Evolutionary conservation across 2,113 vertebrate species (phyloP).

Genomic region (Gnathonemus echidnorhynchus): DNA sequence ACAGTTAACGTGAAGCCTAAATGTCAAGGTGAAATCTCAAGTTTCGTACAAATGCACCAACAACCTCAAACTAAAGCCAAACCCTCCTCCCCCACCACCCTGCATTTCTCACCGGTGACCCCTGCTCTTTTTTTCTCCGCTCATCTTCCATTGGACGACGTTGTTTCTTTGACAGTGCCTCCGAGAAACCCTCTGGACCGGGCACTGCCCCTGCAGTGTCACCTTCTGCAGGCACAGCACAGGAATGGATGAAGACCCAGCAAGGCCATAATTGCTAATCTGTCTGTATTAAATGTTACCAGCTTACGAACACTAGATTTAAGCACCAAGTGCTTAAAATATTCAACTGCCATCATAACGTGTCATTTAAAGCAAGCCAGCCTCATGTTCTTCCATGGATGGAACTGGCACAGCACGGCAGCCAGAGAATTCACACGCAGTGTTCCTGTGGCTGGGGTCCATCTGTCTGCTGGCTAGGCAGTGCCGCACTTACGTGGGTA

Average conservation of each 20-base stretch:
- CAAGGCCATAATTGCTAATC: background rate
- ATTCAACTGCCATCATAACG: background rate
- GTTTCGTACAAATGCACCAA: background rate
- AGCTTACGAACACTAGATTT: background rate
- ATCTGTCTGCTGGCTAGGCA: background rate
- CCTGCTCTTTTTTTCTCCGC: conserved; percentile 86
- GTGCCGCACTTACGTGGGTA: conserved; percentile 78
- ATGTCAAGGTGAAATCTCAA: background rate
- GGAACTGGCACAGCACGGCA: background rate
- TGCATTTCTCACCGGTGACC: conserved; percentile 56
- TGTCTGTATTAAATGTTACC: background rate
- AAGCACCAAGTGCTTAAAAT: background rate
- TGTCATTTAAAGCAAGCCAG: background rate
- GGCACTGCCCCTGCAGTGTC: conserved; percentile 57
- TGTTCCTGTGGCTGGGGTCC: background rate
- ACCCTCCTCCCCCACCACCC: background rate
- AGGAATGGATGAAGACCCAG: background rate
- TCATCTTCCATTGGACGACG: conserved; percentile 90
- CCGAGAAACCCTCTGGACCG: conserved; percentile 76
- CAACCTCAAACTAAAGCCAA: background rate
- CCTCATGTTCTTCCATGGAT: background rate
- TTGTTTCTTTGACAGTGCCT: conserved; percentile 85
- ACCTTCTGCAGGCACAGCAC: conserved; percentile 56
- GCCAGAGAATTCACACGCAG: background rate
- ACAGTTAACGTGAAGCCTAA: background rate